Base-by-base conservation (phyloP, 2,797 vertebrate genomes). In the Chelonia mydas region DNA sequence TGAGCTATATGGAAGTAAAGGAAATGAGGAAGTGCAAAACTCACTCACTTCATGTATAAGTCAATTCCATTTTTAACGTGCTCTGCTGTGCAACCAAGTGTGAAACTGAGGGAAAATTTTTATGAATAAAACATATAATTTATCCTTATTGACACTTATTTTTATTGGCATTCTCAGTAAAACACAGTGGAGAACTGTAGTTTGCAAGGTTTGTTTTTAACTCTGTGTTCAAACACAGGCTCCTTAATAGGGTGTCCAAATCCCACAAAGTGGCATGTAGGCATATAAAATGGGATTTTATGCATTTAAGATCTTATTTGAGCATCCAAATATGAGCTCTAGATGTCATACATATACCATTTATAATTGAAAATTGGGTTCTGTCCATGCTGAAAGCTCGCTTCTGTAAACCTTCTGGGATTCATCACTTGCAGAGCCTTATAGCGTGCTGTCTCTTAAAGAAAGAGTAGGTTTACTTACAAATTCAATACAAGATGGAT, bases 41-140 rank as follows among this genome's bases (percentile, higher is more conserved):
- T 41, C 16, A 83, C 11, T 76, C 37, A 84, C 78, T 95, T 86
- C 0, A 61, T 83, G 16, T 94, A 95, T n/a, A 7, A 74, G 27
- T 88, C 86, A 51, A 57, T 68, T 54, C 31, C 16, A 81, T 92
- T 93, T 76, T 89, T 89, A 90, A 90, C 82, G 81, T 81, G 65
- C 15, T 77, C 41, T 61, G 47, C 28, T 84, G 37, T 84, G 59
- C 54, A 91, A 79, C 77, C 21, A 54, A 74, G 4, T 47, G 33
- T 51, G 87, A 88, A 91, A 91, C n/a, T 37, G 51, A 81, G 50
- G 81, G 31, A 79, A 84, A 92, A 77, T 4, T 11, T 51, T 3
- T 72, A 74, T 9, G 4, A 74, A 81, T 11, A 81, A 88, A 89
- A 49, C 5, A 37, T 92, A 79, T 85, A 82, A 93, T 65, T 94